Percentiles rank a stretch among this genome's conserved stretches.
phyloP scores from a whole-genome alignment of 1,140 invertebrate species.

The Bombyx mori region DNA sequence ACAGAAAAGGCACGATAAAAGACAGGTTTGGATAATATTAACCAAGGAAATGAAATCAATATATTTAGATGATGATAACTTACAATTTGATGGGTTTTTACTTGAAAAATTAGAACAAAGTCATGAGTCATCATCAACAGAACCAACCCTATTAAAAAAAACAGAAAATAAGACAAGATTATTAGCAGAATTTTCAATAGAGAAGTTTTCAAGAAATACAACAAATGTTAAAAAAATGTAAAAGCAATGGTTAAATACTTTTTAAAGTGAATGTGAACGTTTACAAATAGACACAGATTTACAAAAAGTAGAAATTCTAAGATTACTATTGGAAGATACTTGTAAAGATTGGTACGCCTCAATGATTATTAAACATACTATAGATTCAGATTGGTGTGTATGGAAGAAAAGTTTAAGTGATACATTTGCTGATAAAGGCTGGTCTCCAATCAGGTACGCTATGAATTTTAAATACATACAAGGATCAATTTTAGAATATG shows the following conservation, averaged over 20 bases:
- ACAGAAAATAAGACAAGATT: not conserved
- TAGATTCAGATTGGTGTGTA: constrained; percentile 26
- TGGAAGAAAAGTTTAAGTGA: constrained; percentile 40
- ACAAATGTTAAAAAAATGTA: not conserved
- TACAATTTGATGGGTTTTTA: not conserved
- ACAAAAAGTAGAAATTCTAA: constrained; percentile 24
- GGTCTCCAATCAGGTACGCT: constrained; percentile 22
- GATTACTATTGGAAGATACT: constrained; percentile 31
- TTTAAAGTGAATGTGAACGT: constrained; percentile 29
- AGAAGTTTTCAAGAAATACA: not conserved
- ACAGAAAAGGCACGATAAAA: constrained; percentile 1
- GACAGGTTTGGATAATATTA: constrained; percentile 1
- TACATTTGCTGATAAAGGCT: constrained; percentile 29
- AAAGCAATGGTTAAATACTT: constrained; percentile 27
- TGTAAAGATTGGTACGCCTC: constrained; percentile 37
- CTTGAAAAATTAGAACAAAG: not conserved
- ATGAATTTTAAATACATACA: constrained; percentile 25
- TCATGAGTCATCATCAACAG: not conserved
- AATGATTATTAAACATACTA: constrained; percentile 29
- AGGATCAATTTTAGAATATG: constrained; percentile 32
- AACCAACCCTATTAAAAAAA: not conserved
- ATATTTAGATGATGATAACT: constrained; percentile 1
- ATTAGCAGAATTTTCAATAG: not conserved
- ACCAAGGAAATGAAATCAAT: not conserved
- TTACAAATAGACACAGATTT: constrained; percentile 21